Evolutionary conservation across 30 jellyfish, hydroid and myxozoan genomes (phyloP), one percentile per base, ranked within the genome.

Genomic region (Aurelia aurita complex sp. Pacific): DNA sequence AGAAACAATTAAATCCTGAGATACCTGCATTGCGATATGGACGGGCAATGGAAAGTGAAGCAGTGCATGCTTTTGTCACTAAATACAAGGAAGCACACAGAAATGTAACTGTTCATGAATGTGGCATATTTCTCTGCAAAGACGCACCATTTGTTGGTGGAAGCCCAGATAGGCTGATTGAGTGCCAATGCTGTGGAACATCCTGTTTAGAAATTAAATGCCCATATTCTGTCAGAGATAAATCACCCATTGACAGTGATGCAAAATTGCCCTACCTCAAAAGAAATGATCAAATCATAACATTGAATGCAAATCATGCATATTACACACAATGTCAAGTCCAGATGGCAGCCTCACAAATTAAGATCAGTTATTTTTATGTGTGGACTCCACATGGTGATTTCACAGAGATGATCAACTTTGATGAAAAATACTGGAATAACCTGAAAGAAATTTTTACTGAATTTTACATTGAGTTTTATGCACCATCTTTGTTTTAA

Each of bases 11-110:
- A 19, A 61, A 62, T 57, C 85, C 70, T n/a, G 64, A 85, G n/a
- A 46, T 75, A 67, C 91, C 91, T 13, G 89, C 96, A 51, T 76
- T 76, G 64, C 78, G 67, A 71, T 87, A 87, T 77, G 91, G 92
- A 14, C 16, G 96, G 52, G 88, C 72, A 17, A 87, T 87, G 96
- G 96, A 67, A 68, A 38, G 46, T 38, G 46, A 38, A 38, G 46
- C 46, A 1, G 46, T 38, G 4, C 46, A 38, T 38, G 46, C 46
- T 1, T 38, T 38, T 38, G 46, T 38, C 4, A 38, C 46, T 1
- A 38, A 38, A 4, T 38, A 1, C 46, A 38, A 38, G 46, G 46
- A 38, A 38, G 46, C 2, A 38, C 46, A 38, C 4, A 38, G 46
- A 38, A 38, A 38, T 38, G 46, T 38, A 38, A 38, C 46, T 38